Conservation (phyloP, 2,888 invertebrate genomes). For the Fragum fragum region DNA sequence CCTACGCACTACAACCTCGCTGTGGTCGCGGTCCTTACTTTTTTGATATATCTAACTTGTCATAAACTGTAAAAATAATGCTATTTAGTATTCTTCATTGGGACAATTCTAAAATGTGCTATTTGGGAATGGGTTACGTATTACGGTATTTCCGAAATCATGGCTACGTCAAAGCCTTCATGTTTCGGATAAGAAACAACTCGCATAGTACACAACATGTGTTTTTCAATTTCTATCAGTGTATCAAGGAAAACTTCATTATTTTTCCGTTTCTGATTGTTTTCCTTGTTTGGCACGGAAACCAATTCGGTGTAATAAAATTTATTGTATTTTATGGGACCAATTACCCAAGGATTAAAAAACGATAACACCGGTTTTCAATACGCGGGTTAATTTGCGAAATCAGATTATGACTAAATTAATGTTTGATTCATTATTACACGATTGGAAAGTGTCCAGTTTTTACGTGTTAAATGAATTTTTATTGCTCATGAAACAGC, state of each 20-base stretch:
- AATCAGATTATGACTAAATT: not conserved
- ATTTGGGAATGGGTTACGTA: too few species aligned
- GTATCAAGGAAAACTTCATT: not conserved
- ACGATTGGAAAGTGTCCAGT: constrained; percentile 11
- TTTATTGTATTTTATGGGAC: constrained; percentile 16
- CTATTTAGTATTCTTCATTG: too few species aligned
- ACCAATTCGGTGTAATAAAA: not conserved
- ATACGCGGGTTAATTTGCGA: constrained; percentile 23
- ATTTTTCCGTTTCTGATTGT: not conserved
- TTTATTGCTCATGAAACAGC: not conserved
- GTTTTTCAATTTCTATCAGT: not conserved
- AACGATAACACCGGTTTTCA: constrained; percentile 10
- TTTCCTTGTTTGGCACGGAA: not conserved
- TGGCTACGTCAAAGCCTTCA: too few species aligned
- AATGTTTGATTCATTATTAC: not conserved
- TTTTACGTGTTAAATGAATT: not conserved
- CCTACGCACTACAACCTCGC: too few species aligned
- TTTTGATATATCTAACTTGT: too few species aligned
- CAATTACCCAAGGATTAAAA: constrained; percentile 20
- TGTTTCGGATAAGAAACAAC: too few species aligned
- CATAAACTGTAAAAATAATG: too few species aligned
- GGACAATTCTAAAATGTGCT: too few species aligned
- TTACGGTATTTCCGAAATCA: too few species aligned
- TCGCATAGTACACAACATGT: not conserved
- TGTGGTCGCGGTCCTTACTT: too few species aligned